Percentiles rank a stretch among this genome's conserved stretches.
These are phyloP conservation scores for Parelbella ahira DNA, from an alignment of 2,888 invertebrate species.

Conservation along the genomic window DNA sequence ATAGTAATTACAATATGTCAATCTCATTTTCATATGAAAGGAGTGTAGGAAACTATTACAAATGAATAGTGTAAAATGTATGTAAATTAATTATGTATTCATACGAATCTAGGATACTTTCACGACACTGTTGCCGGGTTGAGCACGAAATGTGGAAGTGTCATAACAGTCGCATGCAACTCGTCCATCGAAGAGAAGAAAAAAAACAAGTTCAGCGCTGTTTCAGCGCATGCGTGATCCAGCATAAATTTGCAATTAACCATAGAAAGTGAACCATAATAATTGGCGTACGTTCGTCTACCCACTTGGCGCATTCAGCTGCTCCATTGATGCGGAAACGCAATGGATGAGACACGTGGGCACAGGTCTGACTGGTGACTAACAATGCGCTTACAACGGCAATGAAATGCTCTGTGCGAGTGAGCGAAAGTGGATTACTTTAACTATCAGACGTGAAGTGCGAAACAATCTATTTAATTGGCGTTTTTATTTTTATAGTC, in stretches of 20 bases:
- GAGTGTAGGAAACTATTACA: too few species aligned
- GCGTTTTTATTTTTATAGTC: too few species aligned
- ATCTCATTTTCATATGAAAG: too few species aligned
- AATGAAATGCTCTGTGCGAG: too few species aligned
- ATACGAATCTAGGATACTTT: not conserved
- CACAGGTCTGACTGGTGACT: constrained; percentile 29
- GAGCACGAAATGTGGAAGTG: constrained; percentile 16
- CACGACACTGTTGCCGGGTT: not conserved
- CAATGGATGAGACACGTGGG: constrained; percentile 57
- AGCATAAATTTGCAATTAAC: constrained; percentile 48
- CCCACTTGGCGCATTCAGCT: constrained; percentile 57
- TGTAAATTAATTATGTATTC: not conserved
- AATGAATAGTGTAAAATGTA: not conserved
- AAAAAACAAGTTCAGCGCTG: constrained; percentile 26
- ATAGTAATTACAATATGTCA: too few species aligned
- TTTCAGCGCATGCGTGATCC: constrained; percentile 19
- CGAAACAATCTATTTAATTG: too few species aligned
- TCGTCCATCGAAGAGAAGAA: constrained; percentile 3
- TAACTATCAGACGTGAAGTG: too few species aligned
- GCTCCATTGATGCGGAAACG: constrained; percentile 51
- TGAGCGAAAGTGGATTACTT: too few species aligned
- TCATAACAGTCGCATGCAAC: constrained; percentile 29
- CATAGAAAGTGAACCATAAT: constrained; percentile 69
- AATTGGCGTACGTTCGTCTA: constrained; percentile 58
- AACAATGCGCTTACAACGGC: constrained; percentile 1